phyloP scores from a whole-genome alignment of 2,888 invertebrate genomes.

The Agrochola lota region DNA sequence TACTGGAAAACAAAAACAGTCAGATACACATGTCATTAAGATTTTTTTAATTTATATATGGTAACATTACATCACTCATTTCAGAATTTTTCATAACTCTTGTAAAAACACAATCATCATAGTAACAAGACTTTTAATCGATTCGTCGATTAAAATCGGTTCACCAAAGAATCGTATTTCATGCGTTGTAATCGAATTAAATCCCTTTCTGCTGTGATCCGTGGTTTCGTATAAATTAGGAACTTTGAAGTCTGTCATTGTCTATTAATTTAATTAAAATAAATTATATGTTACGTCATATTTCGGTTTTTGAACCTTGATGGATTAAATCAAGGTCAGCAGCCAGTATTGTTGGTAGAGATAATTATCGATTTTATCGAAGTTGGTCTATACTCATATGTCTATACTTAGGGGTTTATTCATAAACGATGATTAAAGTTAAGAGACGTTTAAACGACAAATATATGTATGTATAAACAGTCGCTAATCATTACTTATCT shows the following conservation, averaged over 20 bases:
- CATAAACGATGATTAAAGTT: too few relatives aligned
- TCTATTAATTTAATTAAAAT: slow-evolving; percentile 12
- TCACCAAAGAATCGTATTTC: slow-evolving; percentile 31
- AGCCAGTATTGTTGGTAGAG: too few relatives aligned
- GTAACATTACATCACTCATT: not conserved
- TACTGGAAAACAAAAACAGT: not conserved
- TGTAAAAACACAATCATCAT: slow-evolving; percentile 14
- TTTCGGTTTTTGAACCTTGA: not conserved
- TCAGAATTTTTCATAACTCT: not conserved
- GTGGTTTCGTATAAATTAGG: slow-evolving; percentile 5
- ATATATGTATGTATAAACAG: too few relatives aligned
- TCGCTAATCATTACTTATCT: too few relatives aligned
- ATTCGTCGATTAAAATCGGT: slow-evolving; percentile 27
- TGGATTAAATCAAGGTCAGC: not conserved
- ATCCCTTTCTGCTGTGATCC: slow-evolving; percentile 9
- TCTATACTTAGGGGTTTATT: not conserved
- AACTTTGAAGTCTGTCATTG: slow-evolving; percentile 9
- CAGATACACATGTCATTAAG: not conserved
- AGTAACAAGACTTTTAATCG: slow-evolving; percentile 21
- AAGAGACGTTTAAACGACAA: too few relatives aligned
- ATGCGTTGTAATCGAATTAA: slow-evolving; percentile 25
- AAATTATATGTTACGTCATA: not conserved
- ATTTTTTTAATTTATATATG: not conserved
- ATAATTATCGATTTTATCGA: not conserved
- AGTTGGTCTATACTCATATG: not conserved